Evolutionary conservation across 2,113 vertebrate genomes (phyloP), one percentile per base, ranked within the genome.

Genomic region (Chaetops frenatus): DNA sequence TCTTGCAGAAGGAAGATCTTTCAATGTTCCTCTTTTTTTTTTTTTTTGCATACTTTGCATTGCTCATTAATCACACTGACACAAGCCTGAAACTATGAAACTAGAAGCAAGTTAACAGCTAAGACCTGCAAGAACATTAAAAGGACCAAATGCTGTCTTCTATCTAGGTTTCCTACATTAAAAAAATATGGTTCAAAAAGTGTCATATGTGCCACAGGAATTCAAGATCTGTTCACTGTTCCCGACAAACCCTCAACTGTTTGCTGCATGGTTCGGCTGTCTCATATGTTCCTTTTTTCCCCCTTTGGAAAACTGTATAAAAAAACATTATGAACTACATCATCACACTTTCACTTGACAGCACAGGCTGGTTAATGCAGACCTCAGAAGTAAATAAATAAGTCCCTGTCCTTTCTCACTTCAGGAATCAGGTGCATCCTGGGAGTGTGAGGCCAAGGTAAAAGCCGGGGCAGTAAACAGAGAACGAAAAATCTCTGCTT

Each of bases 31-130:
- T n/a, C 3, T 42, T 45, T 20, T n/a, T 70, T 38, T 56, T 74
- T 22, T 6, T 57, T 66, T 74, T 66, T 67, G 14, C 67, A 66
- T 66, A 71, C 27, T 85, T 79, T 48, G 21, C 70, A 79, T 56
- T 67, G 57, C 40, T 71, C 61, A 82, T 92, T 91, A 92, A 84
- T 92, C 81, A 87, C 44, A 71, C 10, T 76, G 65, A 74, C 87
- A 82, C 35, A 76, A 81, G 17, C n/a, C 74, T 74, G 38, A 51
- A 91, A 74, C 44, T 60, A 31, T 3, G 2, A 61, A 89, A 81
- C 47, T 20, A 76, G 53, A 94, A 76, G 40, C 29, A 64, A 91
- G 33, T 4, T 7, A 86, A 74, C 11, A 72, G 40, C 20, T 51
- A 82, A 66, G 25, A 82, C 27, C 36, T 57, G 18, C 53, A 88